Evolutionary conservation across 1,140 invertebrate species (phyloP).

Genomic region (Manduca sexta): DNA sequence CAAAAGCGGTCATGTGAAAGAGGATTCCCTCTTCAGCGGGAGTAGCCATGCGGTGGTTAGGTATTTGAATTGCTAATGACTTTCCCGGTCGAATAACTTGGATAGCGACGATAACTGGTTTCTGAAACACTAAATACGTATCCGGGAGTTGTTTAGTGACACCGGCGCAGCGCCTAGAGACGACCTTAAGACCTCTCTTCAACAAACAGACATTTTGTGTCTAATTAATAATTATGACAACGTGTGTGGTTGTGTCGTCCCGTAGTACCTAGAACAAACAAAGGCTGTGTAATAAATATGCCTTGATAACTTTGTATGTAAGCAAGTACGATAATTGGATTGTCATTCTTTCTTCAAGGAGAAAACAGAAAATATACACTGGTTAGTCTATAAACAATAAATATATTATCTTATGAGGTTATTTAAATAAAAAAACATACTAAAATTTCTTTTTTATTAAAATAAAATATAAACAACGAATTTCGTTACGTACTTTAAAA

Average conservation of each 20-base stretch:
- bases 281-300: not conserved
- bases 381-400: not conserved
- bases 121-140: constrained; percentile 35
- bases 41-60: constrained; percentile 40
- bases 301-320: not conserved
- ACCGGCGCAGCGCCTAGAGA: not conserved
- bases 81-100: constrained; percentile 54
- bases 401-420: not conserved
- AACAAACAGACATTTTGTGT: not conserved
- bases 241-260: not conserved
- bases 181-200: not conserved
- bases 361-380: too few species aligned
- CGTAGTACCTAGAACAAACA: not conserved
- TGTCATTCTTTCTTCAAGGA: not conserved
- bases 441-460: too few species aligned
- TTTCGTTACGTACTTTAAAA: too few species aligned
- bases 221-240: too few species aligned
- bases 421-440: not conserved
- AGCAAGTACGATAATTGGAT: not conserved
- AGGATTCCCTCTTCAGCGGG: constrained; percentile 37
- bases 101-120: constrained; percentile 37
- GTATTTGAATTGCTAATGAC: constrained; percentile 67
- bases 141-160: constrained; percentile 13
- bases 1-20: constrained; percentile 57
- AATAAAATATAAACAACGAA: too few species aligned